These are phyloP conservation scores for Papilio glaucus DNA, from an alignment of 1,140 invertebrate species.

Conservation along the genomic window DNA sequence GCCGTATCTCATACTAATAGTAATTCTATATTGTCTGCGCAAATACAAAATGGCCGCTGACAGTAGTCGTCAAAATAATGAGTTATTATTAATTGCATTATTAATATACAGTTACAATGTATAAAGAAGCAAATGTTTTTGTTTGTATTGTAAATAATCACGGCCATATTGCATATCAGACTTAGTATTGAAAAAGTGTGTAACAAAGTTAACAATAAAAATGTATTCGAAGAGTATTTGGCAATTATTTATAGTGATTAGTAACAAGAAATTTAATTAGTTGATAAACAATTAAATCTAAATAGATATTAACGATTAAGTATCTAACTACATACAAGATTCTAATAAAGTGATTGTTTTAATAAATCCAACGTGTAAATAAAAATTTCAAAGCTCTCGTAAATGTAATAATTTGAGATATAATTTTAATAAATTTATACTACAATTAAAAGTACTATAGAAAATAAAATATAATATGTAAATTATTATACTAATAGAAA, in stretches of 20 bases:
- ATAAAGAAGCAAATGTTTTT: constrained; percentile 15
- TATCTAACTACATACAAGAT: constrained; percentile 69
- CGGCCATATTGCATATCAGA: constrained; percentile 28
- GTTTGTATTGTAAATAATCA: neutral
- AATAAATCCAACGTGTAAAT: constrained; percentile 45
- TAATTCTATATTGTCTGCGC: neutral
- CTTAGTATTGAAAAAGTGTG: constrained; percentile 50
- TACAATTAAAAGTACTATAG: neutral
- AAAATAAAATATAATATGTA: constrained; percentile 4
- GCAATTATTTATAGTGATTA: constrained; percentile 71
- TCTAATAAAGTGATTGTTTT: constrained; percentile 48
- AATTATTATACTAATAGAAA: neutral
- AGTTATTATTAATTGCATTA: constrained; percentile 46
- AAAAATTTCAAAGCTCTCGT: constrained; percentile 43
- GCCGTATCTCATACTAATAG: no score
- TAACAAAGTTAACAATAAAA: constrained; percentile 72
- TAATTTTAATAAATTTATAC: constrained; percentile 2
- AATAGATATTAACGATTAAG: constrained; percentile 58
- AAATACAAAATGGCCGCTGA: constrained; percentile 21
- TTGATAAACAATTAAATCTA: constrained; percentile 64
- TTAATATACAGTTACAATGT: constrained; percentile 29
- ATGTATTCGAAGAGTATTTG: constrained; percentile 71
- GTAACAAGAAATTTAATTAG: constrained; percentile 64
- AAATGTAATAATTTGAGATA: constrained; percentile 28
- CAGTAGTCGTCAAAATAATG: neutral